phyloP scores from a whole-genome alignment of 2,797 vertebrate genomes.

The Dendrocincla tyrannina region DNA sequence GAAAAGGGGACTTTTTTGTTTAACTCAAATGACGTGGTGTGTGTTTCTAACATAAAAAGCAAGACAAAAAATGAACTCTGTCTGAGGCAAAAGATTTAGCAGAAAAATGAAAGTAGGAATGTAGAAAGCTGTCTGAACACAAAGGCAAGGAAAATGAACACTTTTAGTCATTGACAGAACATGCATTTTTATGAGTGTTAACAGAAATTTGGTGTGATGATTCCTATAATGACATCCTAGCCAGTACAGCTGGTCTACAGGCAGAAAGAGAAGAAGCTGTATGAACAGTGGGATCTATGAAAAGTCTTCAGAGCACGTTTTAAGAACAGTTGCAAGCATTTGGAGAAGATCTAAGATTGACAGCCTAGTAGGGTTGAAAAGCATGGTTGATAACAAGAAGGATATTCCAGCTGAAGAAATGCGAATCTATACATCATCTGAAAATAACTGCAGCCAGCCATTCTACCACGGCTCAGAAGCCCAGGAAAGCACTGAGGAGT shows the following conservation, averaged over 20 bases:
- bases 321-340: not conserved
- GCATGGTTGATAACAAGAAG: not conserved
- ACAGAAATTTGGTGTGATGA: slow-evolving; percentile 39
- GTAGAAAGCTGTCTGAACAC: slow-evolving; percentile 47
- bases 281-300: not conserved
- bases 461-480: not conserved
- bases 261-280: slow-evolving; percentile 6
- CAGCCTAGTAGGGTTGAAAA: not conserved
- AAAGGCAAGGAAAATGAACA: slow-evolving; percentile 52
- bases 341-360: not conserved
- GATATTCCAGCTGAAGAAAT: slow-evolving; percentile 2
- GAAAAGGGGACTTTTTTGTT: slow-evolving; percentile 57
- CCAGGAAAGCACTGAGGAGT: not conserved
- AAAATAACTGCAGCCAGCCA: not conserved
- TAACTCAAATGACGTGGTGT: slow-evolving; percentile 34
- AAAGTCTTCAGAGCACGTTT: not conserved
- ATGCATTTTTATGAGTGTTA: slow-evolving; percentile 43
- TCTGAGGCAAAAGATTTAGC: slow-evolving; percentile 47
- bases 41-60: slow-evolving; percentile 59
- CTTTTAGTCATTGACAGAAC: slow-evolving; percentile 41
- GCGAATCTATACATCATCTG: not conserved
- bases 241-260: slow-evolving; percentile 3
- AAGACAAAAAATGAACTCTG: slow-evolving; percentile 42
- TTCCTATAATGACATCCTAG: not conserved
- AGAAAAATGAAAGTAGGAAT: slow-evolving; percentile 52